Evolutionary conservation across 2,888 invertebrate species (phyloP).

Genomic region (Hirtodrosophila trivittata): DNA sequence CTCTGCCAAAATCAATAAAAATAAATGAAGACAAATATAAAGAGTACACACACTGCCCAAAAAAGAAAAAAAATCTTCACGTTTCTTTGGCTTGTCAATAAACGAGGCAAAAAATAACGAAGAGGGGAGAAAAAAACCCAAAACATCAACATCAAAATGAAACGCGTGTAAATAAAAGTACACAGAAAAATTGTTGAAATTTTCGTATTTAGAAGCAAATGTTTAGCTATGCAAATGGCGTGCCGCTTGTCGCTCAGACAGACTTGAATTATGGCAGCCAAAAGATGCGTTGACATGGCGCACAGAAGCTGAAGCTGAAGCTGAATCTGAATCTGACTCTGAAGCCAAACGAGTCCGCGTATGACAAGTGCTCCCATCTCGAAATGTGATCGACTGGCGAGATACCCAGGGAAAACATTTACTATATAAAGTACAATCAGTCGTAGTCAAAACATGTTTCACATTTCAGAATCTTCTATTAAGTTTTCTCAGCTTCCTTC

Average conservation of each 20-base stretch:
- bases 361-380: not conserved
- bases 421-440: no score
- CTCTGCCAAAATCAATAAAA: conserved; percentile 64
- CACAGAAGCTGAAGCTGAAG: conserved; percentile 24
- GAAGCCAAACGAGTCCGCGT: no score
- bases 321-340: conserved; percentile 4
- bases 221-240: conserved; percentile 78
- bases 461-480: no score
- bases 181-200: conserved; percentile 45
- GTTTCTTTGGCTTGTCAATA: conserved; percentile 64
- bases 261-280: conserved; percentile 75
- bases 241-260: conserved; percentile 54
- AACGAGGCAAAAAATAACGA: conserved; percentile 37
- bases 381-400: conserved; percentile 1
- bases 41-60: conserved; percentile 38
- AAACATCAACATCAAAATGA: conserved; percentile 26
- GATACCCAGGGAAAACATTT: conserved; percentile 18
- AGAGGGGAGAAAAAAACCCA: conserved; percentile 11
- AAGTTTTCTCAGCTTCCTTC: no score
- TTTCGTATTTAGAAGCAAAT: conserved; percentile 72
- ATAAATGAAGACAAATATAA: conserved; percentile 74
- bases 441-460: no score
- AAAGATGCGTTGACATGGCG: conserved; percentile 72
- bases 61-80: conserved; percentile 55
- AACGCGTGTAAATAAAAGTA: conserved; percentile 60